A percentile compares a stretch with the other conserved stretches of the same genome.
Evolutionary conservation across 1,140 invertebrate species (phyloP).

Genomic region (Leptinotarsa undecemlineata): DNA sequence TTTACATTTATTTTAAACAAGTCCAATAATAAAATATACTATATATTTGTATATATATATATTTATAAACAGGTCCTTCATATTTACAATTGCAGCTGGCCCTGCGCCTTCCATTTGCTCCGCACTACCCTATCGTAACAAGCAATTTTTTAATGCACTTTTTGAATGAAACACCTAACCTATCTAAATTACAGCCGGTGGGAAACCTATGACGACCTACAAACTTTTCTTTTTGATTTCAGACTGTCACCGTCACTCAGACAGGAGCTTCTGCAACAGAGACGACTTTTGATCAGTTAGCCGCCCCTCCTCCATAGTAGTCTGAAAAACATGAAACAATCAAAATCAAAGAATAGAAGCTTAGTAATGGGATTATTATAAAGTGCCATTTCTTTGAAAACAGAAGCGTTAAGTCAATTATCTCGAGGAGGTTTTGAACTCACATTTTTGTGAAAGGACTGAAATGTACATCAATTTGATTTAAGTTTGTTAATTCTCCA

Average conservation of each 20-base stretch:
- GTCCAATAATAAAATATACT: slow-evolving; percentile 54
- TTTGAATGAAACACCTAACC: slow-evolving; percentile 54
- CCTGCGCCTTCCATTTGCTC: slow-evolving; percentile 49
- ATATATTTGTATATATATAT: slow-evolving; percentile 32
- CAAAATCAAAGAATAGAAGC: background rate
- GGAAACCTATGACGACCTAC: slow-evolving; percentile 53
- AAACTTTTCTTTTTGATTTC: too few species aligned
- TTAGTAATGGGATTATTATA: too few species aligned
- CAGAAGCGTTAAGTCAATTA: too few species aligned
- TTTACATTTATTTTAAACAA: slow-evolving; percentile 44
- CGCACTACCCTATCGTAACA: slow-evolving; percentile 53
- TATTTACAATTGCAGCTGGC: slow-evolving; percentile 56
- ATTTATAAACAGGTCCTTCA: slow-evolving; percentile 53
- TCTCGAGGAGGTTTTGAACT: too few species aligned
- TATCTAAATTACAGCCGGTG: slow-evolving; percentile 58
- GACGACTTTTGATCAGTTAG: slow-evolving; percentile 73
- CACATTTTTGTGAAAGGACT: too few species aligned
- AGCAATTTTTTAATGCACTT: slow-evolving; percentile 57
- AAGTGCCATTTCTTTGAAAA: too few species aligned
- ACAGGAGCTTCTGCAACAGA: slow-evolving; percentile 76
- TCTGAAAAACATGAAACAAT: slow-evolving; percentile 58
- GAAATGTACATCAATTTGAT: too few species aligned
- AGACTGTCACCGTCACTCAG: slow-evolving; percentile 59
- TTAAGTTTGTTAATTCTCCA: too few species aligned
- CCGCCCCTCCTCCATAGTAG: slow-evolving; percentile 73